phyloP scores from a whole-genome alignment of 2,888 invertebrate genomes.

The Lacanobia wlatinum region DNA sequence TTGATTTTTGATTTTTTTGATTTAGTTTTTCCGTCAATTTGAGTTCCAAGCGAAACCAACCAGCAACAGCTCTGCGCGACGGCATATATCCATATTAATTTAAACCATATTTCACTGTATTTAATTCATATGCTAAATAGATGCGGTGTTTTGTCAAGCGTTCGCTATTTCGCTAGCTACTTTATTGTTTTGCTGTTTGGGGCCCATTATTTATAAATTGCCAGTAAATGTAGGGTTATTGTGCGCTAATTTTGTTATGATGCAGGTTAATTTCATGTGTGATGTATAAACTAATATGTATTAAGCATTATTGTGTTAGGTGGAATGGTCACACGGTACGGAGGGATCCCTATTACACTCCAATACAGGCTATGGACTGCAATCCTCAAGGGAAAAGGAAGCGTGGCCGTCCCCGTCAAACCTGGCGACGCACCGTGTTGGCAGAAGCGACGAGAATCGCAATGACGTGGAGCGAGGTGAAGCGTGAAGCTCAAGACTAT shows the following conservation, averaged over 20 bases:
- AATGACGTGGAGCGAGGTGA: no score
- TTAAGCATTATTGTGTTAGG: no score
- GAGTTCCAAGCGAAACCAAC: slow-evolving; percentile 68
- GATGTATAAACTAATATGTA: background rate
- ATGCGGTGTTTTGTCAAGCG: slow-evolving; percentile 90
- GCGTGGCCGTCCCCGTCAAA: no score
- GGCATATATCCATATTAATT: slow-evolving; percentile 94
- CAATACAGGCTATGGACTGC: no score
- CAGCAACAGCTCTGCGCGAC: slow-evolving; percentile 71
- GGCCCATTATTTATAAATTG: slow-evolving; percentile 69
- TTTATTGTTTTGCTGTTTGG: slow-evolving; percentile 74
- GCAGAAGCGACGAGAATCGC: no score
- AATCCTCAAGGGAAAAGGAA: no score
- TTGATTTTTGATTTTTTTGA: no score
- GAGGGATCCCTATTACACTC: no score
- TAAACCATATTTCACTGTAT: slow-evolving; percentile 94
- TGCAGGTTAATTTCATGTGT: slow-evolving; percentile 26
- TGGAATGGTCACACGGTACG: no score
- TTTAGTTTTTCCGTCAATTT: no score
- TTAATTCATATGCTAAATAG: slow-evolving; percentile 96
- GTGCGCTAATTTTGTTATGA: slow-evolving; percentile 28
- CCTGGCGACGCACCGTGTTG: no score
- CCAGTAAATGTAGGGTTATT: slow-evolving; percentile 47
- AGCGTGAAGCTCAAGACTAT: no score
- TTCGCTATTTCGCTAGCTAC: slow-evolving; percentile 73